Conservation (phyloP, 2,113 vertebrate species). For the Mugil cephalus region DNA sequence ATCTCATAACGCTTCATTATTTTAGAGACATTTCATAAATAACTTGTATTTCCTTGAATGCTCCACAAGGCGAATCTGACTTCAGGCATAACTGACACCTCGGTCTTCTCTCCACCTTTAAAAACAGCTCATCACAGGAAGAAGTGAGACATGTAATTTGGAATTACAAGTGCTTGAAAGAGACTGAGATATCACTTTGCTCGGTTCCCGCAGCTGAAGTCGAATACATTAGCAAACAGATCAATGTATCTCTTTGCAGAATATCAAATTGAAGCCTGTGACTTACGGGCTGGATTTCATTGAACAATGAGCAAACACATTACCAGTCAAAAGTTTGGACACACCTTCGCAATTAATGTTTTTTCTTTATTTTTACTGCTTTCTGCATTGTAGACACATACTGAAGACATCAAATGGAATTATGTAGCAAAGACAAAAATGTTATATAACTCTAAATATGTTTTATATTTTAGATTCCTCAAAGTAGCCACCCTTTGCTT, state of each 20-base stretch:
- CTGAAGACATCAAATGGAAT: too few species aligned
- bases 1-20: constrained; percentile 6
- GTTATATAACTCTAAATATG: too few species aligned
- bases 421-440: too few species aligned
- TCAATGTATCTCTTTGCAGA: constrained; percentile 44
- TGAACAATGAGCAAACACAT: constrained; percentile 14
- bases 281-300: constrained; percentile 30
- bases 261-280: constrained; percentile 26
- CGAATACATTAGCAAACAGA: constrained; percentile 61
- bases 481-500: too few species aligned
- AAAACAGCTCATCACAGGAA: constrained; percentile 48
- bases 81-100: constrained; percentile 35
- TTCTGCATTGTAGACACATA: too few species aligned
- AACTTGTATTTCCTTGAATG: constrained; percentile 40
- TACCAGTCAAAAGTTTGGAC: too few species aligned
- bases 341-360: too few species aligned
- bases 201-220: constrained; percentile 30
- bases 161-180: constrained; percentile 66
- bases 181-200: constrained; percentile 64
- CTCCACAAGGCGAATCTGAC: constrained; percentile 12
- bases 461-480: too few species aligned
- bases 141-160: constrained; percentile 60
- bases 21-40: constrained; percentile 23
- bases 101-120: constrained; percentile 11
- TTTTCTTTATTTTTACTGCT: too few species aligned